phyloP scores from a whole-genome alignment of 2,113 vertebrate species.

The human (Homo sapiens) region DNA sequence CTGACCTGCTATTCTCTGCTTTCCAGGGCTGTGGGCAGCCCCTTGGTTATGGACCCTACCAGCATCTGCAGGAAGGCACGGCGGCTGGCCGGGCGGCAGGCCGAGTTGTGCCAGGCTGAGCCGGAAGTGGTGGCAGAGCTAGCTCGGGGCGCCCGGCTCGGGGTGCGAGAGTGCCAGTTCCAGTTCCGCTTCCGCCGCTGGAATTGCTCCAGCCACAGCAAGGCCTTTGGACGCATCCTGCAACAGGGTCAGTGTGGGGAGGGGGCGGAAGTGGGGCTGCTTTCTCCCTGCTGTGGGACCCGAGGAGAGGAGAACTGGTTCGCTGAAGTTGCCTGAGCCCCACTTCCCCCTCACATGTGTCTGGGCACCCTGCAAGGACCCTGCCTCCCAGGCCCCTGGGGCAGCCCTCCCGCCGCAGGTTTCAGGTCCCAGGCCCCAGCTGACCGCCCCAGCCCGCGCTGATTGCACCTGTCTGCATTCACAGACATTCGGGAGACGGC shows the following conservation, averaged over 20 bases:
- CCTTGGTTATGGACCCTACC: slow-evolving; percentile 98
- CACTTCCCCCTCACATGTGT: neutral
- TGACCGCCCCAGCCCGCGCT: neutral
- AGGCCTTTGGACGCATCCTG: slow-evolving; percentile 96
- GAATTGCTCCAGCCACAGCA: slow-evolving; percentile 99
- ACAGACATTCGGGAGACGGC: slow-evolving; percentile 97
- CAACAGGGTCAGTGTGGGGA: slow-evolving; percentile 93
- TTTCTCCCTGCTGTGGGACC: neutral
- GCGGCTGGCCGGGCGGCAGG: slow-evolving; percentile 94
- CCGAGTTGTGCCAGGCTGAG: slow-evolving; percentile 96
- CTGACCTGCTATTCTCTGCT: slow-evolving; percentile 76
- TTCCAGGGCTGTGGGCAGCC: slow-evolving; percentile 97
- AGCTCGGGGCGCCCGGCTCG: slow-evolving; percentile 94
- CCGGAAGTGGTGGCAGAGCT: slow-evolving; percentile 96
- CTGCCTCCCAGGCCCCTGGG: neutral
- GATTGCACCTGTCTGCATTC: neutral
- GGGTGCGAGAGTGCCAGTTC: slow-evolving; percentile 96
- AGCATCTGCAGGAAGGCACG: slow-evolving; percentile 98
- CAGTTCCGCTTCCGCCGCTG: slow-evolving; percentile 97
- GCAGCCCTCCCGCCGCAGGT: neutral
- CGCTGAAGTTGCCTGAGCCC: neutral
- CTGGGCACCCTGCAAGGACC: neutral
- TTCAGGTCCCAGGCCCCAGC: neutral
- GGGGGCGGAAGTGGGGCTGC: neutral
- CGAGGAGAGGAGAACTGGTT: neutral